Evolutionary conservation across 2,888 invertebrate species (phyloP).

Genomic region (Tethea ocularis): DNA sequence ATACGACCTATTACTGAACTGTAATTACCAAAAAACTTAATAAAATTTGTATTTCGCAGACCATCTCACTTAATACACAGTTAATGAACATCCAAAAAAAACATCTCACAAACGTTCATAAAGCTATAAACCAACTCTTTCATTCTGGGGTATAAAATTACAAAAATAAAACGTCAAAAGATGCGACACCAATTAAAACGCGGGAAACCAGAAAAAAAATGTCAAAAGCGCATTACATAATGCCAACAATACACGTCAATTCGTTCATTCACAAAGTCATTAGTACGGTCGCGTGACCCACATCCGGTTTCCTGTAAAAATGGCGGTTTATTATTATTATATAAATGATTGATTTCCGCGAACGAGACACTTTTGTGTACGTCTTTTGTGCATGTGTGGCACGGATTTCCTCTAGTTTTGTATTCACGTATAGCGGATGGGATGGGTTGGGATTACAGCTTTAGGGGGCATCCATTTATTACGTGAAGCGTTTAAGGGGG

Average conservation of each 20-base stretch:
- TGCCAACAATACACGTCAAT: constrained; percentile 9
- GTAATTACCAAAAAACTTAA: too few species aligned
- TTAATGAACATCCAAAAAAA: too few species aligned
- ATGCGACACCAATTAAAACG: background rate
- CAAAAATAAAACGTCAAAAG: background rate
- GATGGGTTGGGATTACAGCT: constrained; percentile 11
- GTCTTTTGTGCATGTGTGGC: constrained; percentile 5
- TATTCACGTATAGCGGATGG: background rate
- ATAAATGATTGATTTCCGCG: constrained; percentile 54
- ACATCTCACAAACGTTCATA: too few species aligned
- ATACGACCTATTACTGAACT: too few species aligned
- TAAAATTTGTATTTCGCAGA: too few species aligned
- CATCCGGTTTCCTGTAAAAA: constrained; percentile 69
- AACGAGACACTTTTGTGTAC: constrained; percentile 18
- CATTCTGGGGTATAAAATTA: background rate
- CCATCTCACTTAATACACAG: too few species aligned
- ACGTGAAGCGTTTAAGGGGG: too few species aligned
- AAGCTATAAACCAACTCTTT: background rate
- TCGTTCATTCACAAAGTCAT: constrained; percentile 41
- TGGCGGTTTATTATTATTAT: constrained; percentile 50
- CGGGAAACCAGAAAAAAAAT: background rate
- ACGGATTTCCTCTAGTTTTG: background rate
- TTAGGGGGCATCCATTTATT: too few species aligned
- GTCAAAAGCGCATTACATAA: constrained; percentile 6
- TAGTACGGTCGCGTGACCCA: constrained; percentile 58